Evolutionary conservation across 2,888 invertebrate species (phyloP).

Genomic region (Xestia rhomboidea): DNA sequence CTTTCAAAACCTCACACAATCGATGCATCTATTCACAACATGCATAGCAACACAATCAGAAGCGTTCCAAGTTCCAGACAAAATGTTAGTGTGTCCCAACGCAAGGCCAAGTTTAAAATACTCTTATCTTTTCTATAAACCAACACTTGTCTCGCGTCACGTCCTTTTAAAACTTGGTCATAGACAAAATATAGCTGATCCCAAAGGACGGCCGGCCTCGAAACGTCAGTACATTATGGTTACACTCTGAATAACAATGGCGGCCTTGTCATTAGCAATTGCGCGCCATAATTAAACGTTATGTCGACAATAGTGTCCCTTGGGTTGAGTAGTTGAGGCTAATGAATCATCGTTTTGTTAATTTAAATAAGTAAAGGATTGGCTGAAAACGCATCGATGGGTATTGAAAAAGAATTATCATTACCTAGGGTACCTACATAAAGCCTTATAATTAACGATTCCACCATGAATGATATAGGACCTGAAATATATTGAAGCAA

Average conservation of each 20-base stretch:
- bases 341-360: constrained; percentile 43
- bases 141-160: background rate
- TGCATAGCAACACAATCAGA: background rate
- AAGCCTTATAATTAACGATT: background rate
- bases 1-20: background rate
- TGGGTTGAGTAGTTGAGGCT: constrained; percentile 39
- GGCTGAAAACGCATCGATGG: background rate
- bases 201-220: constrained; percentile 57
- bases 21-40: background rate
- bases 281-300: constrained; percentile 57
- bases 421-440: background rate
- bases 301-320: constrained; percentile 43
- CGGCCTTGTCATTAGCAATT: constrained; percentile 62
- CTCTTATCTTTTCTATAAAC: background rate
- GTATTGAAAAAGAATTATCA: background rate
- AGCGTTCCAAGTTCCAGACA: background rate
- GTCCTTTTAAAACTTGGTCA: constrained; percentile 44
- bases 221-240: constrained; percentile 44
- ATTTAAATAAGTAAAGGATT: background rate
- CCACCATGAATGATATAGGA: background rate
- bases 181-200: constrained; percentile 35
- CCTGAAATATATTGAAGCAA: background rate
- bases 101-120: background rate
- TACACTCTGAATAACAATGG: constrained; percentile 63
- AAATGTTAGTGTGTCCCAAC: background rate